These are phyloP conservation scores for Tragelaphus buxtoni DNA, from an alignment of 2,113 vertebrate species.

Conservation along the genomic window DNA sequence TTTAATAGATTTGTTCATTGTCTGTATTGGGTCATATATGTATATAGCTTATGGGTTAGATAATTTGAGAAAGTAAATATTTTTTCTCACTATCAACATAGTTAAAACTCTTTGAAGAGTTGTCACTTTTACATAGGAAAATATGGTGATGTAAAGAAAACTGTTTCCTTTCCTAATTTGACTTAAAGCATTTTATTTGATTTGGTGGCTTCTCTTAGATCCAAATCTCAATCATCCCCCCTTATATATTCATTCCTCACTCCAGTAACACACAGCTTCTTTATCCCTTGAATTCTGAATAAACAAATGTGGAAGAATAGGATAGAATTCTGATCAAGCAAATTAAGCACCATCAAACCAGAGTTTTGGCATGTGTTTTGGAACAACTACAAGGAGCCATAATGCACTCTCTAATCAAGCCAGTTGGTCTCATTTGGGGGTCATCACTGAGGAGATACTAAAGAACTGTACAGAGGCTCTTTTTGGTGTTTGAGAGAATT, in stretches of 20 bases:
- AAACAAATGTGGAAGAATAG: not conserved
- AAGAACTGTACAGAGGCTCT: not conserved
- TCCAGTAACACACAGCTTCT: not conserved
- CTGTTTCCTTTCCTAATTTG: not conserved
- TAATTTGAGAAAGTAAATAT: slow-evolving; percentile 36
- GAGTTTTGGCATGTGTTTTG: not conserved
- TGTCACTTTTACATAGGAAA: not conserved
- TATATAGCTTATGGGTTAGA: not conserved
- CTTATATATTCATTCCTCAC: not conserved
- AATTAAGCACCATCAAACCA: not conserved
- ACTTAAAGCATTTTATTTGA: not conserved
- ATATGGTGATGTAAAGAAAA: not conserved
- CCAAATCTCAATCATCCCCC: not conserved
- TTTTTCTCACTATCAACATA: slow-evolving; percentile 25
- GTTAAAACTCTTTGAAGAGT: slow-evolving; percentile 1
- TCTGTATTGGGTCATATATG: slow-evolving; percentile 32
- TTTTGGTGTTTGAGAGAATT: not conserved
- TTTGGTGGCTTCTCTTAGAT: not conserved
- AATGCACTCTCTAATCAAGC: not conserved
- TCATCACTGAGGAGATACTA: not conserved
- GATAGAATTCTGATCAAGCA: not conserved
- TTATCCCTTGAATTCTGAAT: not conserved
- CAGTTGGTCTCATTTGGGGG: not conserved
- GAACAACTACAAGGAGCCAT: not conserved
- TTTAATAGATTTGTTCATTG: slow-evolving; percentile 44